Conservation (phyloP, 2,113 vertebrate genomes). For the Meleagris gallopavo region DNA sequence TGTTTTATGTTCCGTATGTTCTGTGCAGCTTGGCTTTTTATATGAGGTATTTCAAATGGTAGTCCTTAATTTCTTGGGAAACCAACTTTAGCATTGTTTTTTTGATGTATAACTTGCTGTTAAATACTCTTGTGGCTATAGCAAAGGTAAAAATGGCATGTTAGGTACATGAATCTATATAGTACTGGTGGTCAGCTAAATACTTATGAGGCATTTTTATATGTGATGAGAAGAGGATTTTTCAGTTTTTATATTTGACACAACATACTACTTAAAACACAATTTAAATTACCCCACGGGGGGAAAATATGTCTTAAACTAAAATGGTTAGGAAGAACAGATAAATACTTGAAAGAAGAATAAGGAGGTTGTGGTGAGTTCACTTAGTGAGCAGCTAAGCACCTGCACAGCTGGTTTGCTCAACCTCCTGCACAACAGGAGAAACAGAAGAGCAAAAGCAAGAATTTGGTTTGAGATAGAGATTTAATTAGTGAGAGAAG, state of each 20-base stretch:
- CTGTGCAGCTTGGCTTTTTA: background rate
- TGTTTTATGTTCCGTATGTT: background rate
- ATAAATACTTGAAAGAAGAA: background rate
- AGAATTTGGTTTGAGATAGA: background rate
- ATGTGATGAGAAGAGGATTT: background rate
- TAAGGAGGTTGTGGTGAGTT: background rate
- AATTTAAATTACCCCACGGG: conserved; percentile 4
- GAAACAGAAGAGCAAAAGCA: background rate
- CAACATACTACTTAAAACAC: background rate
- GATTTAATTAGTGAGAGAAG: background rate
- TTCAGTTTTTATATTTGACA: background rate
- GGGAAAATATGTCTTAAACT: background rate
- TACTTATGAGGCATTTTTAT: background rate
- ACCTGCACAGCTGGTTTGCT: background rate
- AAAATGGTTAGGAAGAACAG: background rate
- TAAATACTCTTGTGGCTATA: background rate
- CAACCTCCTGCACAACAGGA: background rate
- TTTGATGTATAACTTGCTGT: background rate
- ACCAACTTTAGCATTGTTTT: background rate
- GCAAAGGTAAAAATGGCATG: background rate
- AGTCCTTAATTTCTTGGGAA: background rate
- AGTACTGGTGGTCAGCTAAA: background rate
- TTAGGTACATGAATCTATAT: background rate
- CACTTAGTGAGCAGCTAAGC: background rate
- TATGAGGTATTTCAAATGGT: background rate